Evolutionary conservation across 2,888 invertebrate genomes (phyloP), one percentile per base, ranked within the genome.

Genomic region (Nomada hirtipes): DNA sequence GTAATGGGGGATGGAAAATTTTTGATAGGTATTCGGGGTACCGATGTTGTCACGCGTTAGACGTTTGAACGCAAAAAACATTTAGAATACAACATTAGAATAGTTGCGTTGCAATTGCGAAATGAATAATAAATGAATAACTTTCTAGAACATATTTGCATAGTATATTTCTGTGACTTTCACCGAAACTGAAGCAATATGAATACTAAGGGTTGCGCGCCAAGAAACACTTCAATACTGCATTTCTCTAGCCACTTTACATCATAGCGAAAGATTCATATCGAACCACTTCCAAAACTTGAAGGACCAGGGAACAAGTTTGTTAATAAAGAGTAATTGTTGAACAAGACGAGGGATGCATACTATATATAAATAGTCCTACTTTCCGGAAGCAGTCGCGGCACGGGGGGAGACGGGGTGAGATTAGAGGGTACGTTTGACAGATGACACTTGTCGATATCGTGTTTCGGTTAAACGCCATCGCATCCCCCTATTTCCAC

Each of bases 361-460:
- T 20, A 3, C 20, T 20, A 3, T 29, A 1, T 29, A 29, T 60
- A 60, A 47, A 60, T 50, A 60, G 47, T 42, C 23, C 18, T 20
- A 23, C 23, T 63, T 72, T 55, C 63, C 57, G 70, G 72, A 76
- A 76, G 72, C 76, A 72, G 71, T 15, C 67, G 44, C 2, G 50
- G 26, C 55, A 65, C 67, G 65, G 52, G 68, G 57, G 20, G 60
- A 29, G 74, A 36, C 23, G 20, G 23, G 86, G 76, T 74, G 61
- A 76, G 77, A 85, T 82, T 76, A 75, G 83, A 81, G 88, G 86
- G 83, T 81, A 86, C 79, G 81, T 87, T 89, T 91, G 89, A 91
- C 89, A 85, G 90, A 90, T 90, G 90, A 88, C 89, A 88, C 90
- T 88, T 86, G 89, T 89, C 91, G 88, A 90, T 90, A 89, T 89